Conservation (phyloP, 2,888 invertebrate species). For the Pegoplata infirma region DNA sequence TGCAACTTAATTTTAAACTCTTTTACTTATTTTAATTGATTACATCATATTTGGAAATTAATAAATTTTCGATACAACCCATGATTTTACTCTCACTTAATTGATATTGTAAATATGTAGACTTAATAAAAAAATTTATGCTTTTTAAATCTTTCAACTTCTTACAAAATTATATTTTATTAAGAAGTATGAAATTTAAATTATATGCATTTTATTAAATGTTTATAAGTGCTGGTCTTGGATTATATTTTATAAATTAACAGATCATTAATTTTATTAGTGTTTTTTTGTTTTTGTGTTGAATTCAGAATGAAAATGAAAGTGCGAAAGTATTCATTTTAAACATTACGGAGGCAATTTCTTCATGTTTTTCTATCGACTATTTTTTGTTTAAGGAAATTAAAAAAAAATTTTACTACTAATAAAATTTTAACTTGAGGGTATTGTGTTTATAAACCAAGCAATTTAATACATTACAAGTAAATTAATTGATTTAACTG, state of each 20-base stretch:
- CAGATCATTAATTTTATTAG: constrained; percentile 29
- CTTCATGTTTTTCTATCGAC: neutral
- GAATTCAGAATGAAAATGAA: constrained; percentile 42
- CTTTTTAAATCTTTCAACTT: no score
- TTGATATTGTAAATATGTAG: no score
- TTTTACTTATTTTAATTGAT: no score
- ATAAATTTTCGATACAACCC: no score
- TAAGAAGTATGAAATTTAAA: no score
- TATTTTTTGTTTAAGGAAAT: constrained; percentile 24
- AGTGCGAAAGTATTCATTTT: constrained; percentile 26
- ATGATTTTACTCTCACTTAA: no score
- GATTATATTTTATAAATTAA: neutral
- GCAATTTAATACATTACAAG: constrained; percentile 27
- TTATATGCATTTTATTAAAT: no score
- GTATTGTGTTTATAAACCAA: constrained; percentile 51
- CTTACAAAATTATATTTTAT: no score
- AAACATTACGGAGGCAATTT: neutral
- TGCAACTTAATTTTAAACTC: no score
- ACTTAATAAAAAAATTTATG: no score
- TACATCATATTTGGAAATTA: no score
- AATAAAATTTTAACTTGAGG: constrained; percentile 16
- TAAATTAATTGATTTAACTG: constrained; percentile 22
- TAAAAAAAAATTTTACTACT: neutral
- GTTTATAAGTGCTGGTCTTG: no score
- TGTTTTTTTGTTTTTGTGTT: neutral